Percentiles rank a stretch among this genome's conserved stretches.
phyloP scores from a whole-genome alignment of 2,113 vertebrate species.

The Hiodon tergisus region DNA sequence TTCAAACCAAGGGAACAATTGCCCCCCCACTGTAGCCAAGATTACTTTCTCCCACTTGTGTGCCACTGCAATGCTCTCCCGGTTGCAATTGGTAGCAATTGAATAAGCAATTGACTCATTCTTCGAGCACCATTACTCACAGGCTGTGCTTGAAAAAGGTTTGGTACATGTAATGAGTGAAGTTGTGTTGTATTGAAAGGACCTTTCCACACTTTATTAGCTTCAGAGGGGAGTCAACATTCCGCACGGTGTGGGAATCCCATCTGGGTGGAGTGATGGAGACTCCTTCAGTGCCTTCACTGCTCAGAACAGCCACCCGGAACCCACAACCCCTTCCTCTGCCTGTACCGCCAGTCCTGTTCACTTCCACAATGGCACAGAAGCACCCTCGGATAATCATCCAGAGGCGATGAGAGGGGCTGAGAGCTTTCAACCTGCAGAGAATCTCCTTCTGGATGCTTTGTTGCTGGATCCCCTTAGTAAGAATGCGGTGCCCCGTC shows the following conservation, averaged over 20 bases:
- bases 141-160: too few species aligned
- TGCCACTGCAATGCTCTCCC: too few species aligned
- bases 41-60: too few species aligned
- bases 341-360: conserved; percentile 42
- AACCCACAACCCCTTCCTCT: conserved; percentile 40
- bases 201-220: conserved; percentile 42
- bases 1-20: too few species aligned
- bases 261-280: conserved; percentile 60
- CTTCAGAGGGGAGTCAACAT: conserved; percentile 73
- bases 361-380: conserved; percentile 71
- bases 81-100: too few species aligned
- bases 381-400: conserved; percentile 67
- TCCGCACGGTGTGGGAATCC: conserved; percentile 47
- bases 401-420: conserved; percentile 62
- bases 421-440: conserved; percentile 61
- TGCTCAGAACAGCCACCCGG: conserved; percentile 58
- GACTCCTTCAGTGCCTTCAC: conserved; percentile 44
- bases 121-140: too few species aligned
- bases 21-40: too few species aligned
- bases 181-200: too few species aligned
- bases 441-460: conserved; percentile 84
- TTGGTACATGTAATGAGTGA: too few species aligned
- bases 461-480: conserved; percentile 75
- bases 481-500: conserved; percentile 59
- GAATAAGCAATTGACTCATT: too few species aligned